Evolutionary conservation across 2,797 vertebrate species (phyloP).

Genomic region (Cuculus canorus): DNA sequence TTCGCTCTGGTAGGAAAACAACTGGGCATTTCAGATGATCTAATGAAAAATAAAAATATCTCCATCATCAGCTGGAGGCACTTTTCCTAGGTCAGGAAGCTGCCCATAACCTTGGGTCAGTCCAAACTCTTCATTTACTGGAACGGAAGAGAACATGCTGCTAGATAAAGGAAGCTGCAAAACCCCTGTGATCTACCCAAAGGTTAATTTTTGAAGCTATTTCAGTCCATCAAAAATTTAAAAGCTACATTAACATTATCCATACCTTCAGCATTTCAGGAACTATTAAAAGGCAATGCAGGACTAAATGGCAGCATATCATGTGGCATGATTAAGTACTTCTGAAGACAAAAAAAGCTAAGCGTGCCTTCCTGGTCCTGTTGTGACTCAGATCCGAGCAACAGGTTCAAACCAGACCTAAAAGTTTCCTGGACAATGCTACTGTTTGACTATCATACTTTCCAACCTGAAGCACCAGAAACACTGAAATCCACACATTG

Average conservation of each 20-base stretch:
- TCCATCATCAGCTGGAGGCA: neutral
- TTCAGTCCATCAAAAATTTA: conserved; percentile 55
- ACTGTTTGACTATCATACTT: neutral
- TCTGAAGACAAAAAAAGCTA: conserved; percentile 25
- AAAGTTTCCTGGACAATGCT: neutral
- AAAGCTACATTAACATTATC: conserved; percentile 60
- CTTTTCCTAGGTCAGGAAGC: neutral
- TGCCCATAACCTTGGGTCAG: neutral
- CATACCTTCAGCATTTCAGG: conserved; percentile 38
- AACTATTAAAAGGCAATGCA: neutral
- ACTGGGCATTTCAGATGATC: neutral
- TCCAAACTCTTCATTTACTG: conserved; percentile 6
- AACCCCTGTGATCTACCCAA: neutral
- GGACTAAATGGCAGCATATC: neutral
- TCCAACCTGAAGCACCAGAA: neutral
- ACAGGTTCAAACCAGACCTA: neutral
- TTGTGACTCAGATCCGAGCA: neutral
- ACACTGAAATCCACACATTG: neutral
- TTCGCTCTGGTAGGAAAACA: neutral
- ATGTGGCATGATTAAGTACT: neutral
- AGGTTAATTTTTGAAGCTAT: conserved; percentile 55
- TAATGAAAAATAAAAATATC: conserved; percentile 34
- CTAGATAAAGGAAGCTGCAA: neutral
- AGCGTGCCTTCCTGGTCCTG: neutral
- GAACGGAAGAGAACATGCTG: neutral